phyloP scores from a whole-genome alignment of 2,888 invertebrate genomes.

The Pachydiplax longipennis region DNA sequence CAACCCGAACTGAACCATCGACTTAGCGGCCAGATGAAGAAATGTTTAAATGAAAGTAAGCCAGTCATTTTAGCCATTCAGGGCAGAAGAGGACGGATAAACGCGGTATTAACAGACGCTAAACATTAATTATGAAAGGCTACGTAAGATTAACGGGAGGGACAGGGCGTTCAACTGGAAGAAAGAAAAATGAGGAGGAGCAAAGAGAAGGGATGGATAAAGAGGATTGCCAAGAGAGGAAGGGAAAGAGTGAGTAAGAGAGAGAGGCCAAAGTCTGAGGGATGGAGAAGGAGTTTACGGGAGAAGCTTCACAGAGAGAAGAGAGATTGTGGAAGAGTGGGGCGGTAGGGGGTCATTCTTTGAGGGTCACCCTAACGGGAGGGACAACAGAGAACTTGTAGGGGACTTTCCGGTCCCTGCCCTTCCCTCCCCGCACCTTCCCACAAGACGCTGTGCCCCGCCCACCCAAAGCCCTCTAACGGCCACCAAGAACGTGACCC shows the following conservation, averaged over 20 bases:
- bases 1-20: too few species aligned
- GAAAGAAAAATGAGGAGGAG: background rate
- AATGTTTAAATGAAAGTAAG: too few species aligned
- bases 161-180: background rate
- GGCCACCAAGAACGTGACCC: slow-evolving; percentile 31
- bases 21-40: too few species aligned
- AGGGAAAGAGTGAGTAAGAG: background rate
- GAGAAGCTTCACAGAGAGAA: background rate
- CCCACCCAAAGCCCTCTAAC: background rate
- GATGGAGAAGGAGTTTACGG: background rate
- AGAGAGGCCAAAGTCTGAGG: background rate
- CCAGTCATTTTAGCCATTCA: too few species aligned
- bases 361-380: background rate
- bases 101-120: too few species aligned
- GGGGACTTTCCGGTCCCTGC: slow-evolving; percentile 17
- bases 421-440: background rate
- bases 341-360: background rate
- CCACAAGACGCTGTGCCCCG: background rate
- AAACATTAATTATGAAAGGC: too few species aligned
- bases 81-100: too few species aligned
- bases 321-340: background rate
- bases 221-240: background rate
- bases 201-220: background rate
- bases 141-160: too few species aligned
- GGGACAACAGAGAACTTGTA: slow-evolving; percentile 11